phyloP scores from a whole-genome alignment of 2,888 invertebrate species.

The Macrophya alboannulata region DNA sequence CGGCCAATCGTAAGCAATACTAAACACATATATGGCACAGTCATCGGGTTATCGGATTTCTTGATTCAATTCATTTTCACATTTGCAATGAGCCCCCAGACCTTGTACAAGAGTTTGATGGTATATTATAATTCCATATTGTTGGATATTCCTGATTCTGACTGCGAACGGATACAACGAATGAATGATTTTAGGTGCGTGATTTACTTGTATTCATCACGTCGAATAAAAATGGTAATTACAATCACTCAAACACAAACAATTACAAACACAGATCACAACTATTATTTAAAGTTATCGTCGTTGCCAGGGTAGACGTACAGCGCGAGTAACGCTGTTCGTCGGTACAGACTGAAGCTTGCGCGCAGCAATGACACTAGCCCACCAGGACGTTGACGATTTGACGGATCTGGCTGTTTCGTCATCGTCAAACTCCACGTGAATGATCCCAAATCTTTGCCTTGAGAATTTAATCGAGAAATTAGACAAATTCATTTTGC shows the following conservation, averaged over 20 bases:
- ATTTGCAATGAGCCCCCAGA: no score
- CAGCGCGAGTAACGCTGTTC: neutral
- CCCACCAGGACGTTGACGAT: conserved; percentile 19
- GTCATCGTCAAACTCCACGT: conserved; percentile 22
- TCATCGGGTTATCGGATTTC: no score
- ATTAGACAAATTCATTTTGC: conserved; percentile 47
- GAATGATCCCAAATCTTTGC: conserved; percentile 8
- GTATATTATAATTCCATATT: no score
- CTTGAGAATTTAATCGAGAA: conserved; percentile 83
- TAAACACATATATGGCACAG: no score
- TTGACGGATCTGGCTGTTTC: neutral
- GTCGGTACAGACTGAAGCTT: conserved; percentile 18
- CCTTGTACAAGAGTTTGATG: no score
- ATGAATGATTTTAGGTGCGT: no score
- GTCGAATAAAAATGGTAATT: neutral
- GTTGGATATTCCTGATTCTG: no score
- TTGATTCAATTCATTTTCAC: no score
- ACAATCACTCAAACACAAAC: no score
- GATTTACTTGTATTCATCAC: no score
- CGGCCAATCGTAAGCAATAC: no score
- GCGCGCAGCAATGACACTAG: neutral
- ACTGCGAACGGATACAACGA: neutral
- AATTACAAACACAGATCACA: no score
- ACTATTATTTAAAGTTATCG: neutral
- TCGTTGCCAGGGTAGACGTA: neutral